Evolutionary conservation across 2,888 invertebrate genomes (phyloP), one percentile per base, ranked within the genome.

Genomic region (Lacanobia oleracea): DNA sequence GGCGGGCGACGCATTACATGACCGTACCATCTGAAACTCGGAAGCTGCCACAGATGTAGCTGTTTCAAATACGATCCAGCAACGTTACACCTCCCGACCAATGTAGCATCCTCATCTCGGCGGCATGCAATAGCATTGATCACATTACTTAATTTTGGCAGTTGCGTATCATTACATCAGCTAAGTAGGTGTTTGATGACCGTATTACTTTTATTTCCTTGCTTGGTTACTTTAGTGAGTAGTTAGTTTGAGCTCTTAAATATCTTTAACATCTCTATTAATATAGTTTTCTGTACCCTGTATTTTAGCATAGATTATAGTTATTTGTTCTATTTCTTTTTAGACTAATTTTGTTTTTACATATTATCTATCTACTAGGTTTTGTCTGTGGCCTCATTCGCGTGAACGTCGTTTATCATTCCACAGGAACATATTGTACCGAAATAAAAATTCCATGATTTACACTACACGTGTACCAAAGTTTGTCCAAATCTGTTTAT

Each of bases 141-240:
- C 37, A 18, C 3, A 40, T 78, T 78, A 77, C 67, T 61, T 64
- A 33, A 67, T 67, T 67, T 77, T 67, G 27, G 18, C 50, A 64
- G 59, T 45, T 51, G 3, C 45, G 64, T 56, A 61, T 33, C 0
- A 43, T 77, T 67, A 67, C 68, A 51, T 64, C 56, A 67, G 40
- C 33, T 23, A 48, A 40, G 5, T 67, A n/a, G n/a, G n/a, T n/a
- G 51, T 67, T 63, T 59, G 66, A 27, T 50, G 50, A 64, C 72
- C 16, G 21, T 59, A 37, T 16, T 53, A 71, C 40, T 50, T 62
- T 76, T 71, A 63, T 77, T 37, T 18, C 33, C 56, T 66, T 65
- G 37, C 27, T 75, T 21, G 21, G 33, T n/a, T 14, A 48, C 40
- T 59, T 43, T 10, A 14, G 8, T 27, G 27, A 27, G 27, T 27